Conservation (phyloP, 1,140 invertebrate species). For the Drosophila punjabiensis region DNA sequence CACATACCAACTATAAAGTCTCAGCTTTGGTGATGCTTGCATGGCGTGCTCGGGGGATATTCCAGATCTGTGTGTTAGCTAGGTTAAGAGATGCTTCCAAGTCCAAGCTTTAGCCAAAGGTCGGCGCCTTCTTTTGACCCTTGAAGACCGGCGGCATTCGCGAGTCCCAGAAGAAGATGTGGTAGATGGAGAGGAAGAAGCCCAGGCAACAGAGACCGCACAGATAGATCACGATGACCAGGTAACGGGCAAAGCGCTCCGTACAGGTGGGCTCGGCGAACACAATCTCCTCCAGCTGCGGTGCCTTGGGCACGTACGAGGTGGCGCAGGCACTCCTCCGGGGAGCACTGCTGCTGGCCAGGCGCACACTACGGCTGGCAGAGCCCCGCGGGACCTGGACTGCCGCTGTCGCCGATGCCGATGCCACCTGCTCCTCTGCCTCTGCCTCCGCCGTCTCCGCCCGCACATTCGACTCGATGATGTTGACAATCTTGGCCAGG, state of each 20-base stretch:
- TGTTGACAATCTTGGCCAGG: conserved; percentile 75
- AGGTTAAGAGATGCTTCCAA: too few relatives aligned
- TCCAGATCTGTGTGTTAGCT: not conserved
- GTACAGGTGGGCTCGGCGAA: conserved; percentile 74
- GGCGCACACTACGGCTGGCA: conserved; percentile 40
- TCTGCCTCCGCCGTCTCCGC: conserved; percentile 1
- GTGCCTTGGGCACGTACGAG: conserved; percentile 68
- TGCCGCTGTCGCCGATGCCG: too few relatives aligned
- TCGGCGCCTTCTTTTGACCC: conserved; percentile 62
- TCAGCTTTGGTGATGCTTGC: not conserved
- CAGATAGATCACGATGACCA: conserved; percentile 76
- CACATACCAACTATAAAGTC: conserved; percentile 5
- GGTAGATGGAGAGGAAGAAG: conserved; percentile 77
- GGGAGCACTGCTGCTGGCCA: conserved; percentile 72
- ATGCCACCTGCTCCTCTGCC: not conserved
- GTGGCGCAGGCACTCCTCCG: conserved; percentile 45
- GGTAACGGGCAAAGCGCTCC: conserved; percentile 74
- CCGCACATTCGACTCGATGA: conserved; percentile 70
- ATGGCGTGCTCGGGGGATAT: not conserved
- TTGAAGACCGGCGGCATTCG: conserved; percentile 82
- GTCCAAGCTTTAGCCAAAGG: conserved; percentile 56
- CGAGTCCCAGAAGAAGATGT: conserved; percentile 84
- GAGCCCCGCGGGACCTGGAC: not conserved
- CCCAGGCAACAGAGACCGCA: conserved; percentile 76
- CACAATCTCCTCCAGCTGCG: conserved; percentile 73